Percentiles rank a stretch among this genome's conserved stretches.
These are phyloP conservation scores for Palythoa grandis DNA, from an alignment of 92 coral and sea anemone species.

Conservation along the genomic window DNA sequence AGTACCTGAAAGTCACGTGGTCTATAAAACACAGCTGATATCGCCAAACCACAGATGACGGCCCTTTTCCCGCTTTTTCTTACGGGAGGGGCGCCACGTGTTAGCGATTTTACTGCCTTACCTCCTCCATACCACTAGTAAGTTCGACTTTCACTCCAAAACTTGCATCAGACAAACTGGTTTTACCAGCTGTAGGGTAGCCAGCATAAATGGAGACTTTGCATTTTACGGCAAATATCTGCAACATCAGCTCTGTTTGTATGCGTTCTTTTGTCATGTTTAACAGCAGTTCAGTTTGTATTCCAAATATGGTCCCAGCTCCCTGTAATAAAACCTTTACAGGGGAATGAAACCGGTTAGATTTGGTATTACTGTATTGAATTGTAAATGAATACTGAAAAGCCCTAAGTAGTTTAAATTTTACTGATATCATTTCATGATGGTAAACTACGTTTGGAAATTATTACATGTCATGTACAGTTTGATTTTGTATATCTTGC, in stretches of 20 bases:
- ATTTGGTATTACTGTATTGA: neutral
- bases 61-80: too few species aligned
- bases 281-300: constrained; percentile 28
- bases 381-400: neutral
- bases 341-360: neutral
- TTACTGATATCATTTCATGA: too few species aligned
- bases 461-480: too few species aligned
- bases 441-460: too few species aligned
- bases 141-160: constrained; percentile 35
- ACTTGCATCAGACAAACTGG: constrained; percentile 21
- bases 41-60: too few species aligned
- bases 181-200: constrained; percentile 8
- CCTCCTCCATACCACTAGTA: constrained; percentile 30
- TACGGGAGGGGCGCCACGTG: too few species aligned
- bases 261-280: constrained; percentile 36
- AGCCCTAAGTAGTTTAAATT: neutral
- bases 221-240: constrained; percentile 37
- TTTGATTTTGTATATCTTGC: too few species aligned
- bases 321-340: constrained; percentile 12
- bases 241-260: constrained; percentile 19
- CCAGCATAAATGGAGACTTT: constrained; percentile 30
- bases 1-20: too few species aligned
- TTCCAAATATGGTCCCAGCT: constrained; percentile 24
- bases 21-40: too few species aligned
- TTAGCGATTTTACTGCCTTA: neutral